A percentile compares a stretch with the other conserved stretches of the same genome.
Evolutionary conservation across 2,113 vertebrate genomes (phyloP).

Genomic region (Gobiocypris rarus): DNA sequence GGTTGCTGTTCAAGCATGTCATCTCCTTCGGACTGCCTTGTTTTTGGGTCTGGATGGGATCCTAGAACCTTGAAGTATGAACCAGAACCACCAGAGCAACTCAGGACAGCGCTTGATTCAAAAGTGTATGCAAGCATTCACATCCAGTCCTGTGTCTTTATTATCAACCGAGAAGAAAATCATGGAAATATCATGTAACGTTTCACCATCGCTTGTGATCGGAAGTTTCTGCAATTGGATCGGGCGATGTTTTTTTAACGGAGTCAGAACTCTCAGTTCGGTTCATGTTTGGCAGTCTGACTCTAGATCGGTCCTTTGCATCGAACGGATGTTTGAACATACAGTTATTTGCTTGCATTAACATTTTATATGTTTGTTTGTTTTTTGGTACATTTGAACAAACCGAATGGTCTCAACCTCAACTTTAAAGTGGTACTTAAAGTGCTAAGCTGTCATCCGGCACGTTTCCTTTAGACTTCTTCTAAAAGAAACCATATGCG

Average conservation of each 20-base stretch:
- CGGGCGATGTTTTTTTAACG: background rate
- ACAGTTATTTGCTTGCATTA: conserved; percentile 64
- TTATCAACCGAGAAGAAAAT: conserved; percentile 40
- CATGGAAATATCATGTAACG: conserved; percentile 9
- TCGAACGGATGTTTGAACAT: conserved; percentile 56
- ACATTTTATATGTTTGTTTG: conserved; percentile 62
- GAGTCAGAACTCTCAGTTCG: conserved; percentile 25
- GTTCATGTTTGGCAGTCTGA: conserved; percentile 44
- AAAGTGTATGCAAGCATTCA: conserved; percentile 73
- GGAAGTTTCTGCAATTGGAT: background rate
- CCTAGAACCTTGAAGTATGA: conserved; percentile 60
- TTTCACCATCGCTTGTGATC: conserved; percentile 29
- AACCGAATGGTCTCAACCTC: conserved; percentile 52
- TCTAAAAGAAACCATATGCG: conserved; percentile 49
- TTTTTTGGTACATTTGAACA: conserved; percentile 66
- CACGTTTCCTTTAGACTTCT: conserved; percentile 41
- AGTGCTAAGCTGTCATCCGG: conserved; percentile 49
- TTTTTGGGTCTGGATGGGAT: conserved; percentile 57
- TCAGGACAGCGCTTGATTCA: conserved; percentile 77
- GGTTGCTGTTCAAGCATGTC: conserved; percentile 40
- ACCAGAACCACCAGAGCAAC: conserved; percentile 63
- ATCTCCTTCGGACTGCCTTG: conserved; percentile 69
- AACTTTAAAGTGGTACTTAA: conserved; percentile 66
- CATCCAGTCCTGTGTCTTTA: conserved; percentile 58
- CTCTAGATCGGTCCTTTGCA: conserved; percentile 42